Evolutionary conservation across 2,797 vertebrate genomes (phyloP), one percentile per base, ranked within the genome.

Genomic region (Platyrinchus mystaceus): DNA sequence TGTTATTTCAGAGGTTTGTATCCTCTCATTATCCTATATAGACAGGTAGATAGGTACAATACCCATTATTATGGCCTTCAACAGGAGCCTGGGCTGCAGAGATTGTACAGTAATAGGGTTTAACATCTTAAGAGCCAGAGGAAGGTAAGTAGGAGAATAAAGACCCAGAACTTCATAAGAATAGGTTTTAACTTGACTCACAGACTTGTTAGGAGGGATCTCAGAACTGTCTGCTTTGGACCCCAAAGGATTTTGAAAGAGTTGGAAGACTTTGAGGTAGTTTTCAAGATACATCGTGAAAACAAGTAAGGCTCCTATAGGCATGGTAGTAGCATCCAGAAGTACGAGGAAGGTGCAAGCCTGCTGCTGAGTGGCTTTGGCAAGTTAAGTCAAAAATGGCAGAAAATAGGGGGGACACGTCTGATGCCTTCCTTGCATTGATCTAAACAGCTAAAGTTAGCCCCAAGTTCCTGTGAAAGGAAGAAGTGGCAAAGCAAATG

Each of bases 61-160:
- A 74, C 11, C 11, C 79, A 49, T 87, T 71, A 50, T 70, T 87
- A 83, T 85, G 78, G 52, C 46, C 39, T 95, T 93, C 63, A 85
- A 16, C 39, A 74, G 28, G 52, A 83, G n/a, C 22, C 52, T 69
- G 44, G 43, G 20, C 59, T 94, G 18, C 70, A 84, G 67, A 20
- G 41, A 50, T 20, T 3, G 6, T 14, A 21, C 6, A 53, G 12
- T 23, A 69, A 19, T 36, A 44, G 24, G 55, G 8, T 53, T 87
- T 82, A 84, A 26, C 15, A 56, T 53, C 34, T 66, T 36, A 67
- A 46, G 37, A 81, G 27, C 8, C 27, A 73, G 71, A 50, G 26
- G 15, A 68, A 82, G 9, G 4, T 24, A 76, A 78, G 23, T 46
- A 62, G n/a, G 11, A 87, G 39, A 85, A 75, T 76, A 84, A 92